Evolutionary conservation across 2,888 invertebrate genomes (phyloP), one percentile per base, ranked within the genome.

Genomic region (Gnatocerus cornutus): DNA sequence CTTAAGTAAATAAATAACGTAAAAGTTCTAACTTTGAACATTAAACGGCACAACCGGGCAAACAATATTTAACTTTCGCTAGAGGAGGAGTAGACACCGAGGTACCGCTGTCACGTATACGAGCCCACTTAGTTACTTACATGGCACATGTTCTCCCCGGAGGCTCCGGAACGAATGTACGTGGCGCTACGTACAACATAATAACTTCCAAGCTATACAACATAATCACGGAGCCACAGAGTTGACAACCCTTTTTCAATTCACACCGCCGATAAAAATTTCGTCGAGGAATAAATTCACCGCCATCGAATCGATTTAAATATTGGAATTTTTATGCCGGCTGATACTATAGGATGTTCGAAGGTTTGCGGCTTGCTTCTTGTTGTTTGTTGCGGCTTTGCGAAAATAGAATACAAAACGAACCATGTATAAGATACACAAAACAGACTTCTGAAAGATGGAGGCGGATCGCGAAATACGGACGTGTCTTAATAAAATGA

Each of bases 121-220:
- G 58, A 68, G 62, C 72, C 74, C 76, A 75, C 74, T 76, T 76
- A 76, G 76, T 76, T 75, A 76, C 76, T 75, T 76, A 74, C 73
- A 76, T 72, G 65, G 74, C 73, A 75, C 74, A 75, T 75, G 74
- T 73, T 72, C 66, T 74, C 74, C 74, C 76, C 29, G 58, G 73
- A 74, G 74, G 67, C 62, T 46, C 56, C 58, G 56, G 74, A 71
- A 74, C 72, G 73, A 76, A 75, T 74, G 73, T 74, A 76, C 76
- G 76, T 74, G 76, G 74, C 62, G 72, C 46, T 73, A 64, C 68
- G 64, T 73, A 73, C 74, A 71, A 71, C 72, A 72, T 74, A 73
- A 74, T 74, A 74, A 71, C 71, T 61, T 68, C 16, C 69, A n/a
- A 13, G 56, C 68, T 41, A 62, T 56, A 68, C 62, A 56, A 63